Base-by-base conservation (phyloP, 2,888 invertebrate species). In the Eilema griseolum region DNA sequence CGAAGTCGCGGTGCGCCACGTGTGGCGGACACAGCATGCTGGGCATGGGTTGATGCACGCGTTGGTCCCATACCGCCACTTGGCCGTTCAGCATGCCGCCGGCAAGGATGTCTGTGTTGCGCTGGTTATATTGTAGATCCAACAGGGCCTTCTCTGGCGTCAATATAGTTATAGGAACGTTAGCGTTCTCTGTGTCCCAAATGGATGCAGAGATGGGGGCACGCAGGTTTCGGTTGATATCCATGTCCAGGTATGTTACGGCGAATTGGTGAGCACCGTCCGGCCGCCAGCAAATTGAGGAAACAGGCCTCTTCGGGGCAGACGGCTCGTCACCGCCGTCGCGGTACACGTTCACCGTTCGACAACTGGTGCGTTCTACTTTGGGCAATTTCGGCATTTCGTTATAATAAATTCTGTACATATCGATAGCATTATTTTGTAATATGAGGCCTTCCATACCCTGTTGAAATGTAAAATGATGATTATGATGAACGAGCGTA, bases 381-480 rank as follows among this genome's bases (percentile, higher is more conserved):
- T 96, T 89, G 1, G 97, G 96, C 7, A 96, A 96, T 1, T 96
- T 93, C 71, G 96, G 96, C 80, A 97, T 95, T 76, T 98, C 97
- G 60, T 96, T 95, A 91, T 98, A 99, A 91, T 98, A 99, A 78
- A 97, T 97, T 87, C 98, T 97, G 90, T 99, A 99, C 88, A 99
- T 98, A 89, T 99, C 98, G 61, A 99, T 96, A 0, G 98, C 97
- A 91, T 98, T 99, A 92, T 99, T 99, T 93, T 99, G 99, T 76
- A 96, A 94, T 71, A 99, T 97, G 85, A 97, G 97, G 85, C 97
- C 97, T 86, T 99, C 98, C 96, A 98, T 96, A 24, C 96, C 96
- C 98, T 68, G 71, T 24, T 37, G 46, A 41, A n/a, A 41, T 16
- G 37, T 56, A 16, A 31, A 3, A 56, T 7, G n/a, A 26, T 52